These are phyloP conservation scores for Polydrusus tereticollis DNA, from an alignment of 2,888 invertebrate genomes.

Conservation along the genomic window DNA sequence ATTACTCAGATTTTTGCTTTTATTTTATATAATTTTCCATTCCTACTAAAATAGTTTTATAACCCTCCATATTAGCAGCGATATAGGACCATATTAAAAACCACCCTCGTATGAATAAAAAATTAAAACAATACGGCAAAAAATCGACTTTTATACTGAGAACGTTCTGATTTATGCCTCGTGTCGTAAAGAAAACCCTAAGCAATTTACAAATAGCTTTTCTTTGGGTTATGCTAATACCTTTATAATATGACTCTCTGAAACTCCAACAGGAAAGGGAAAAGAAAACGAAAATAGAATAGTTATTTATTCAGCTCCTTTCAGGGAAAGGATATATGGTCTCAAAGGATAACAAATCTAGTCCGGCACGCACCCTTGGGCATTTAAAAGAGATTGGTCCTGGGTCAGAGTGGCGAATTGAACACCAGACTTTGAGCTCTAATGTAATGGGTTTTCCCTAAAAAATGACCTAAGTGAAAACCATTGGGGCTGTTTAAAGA, in stretches of 20 bases:
- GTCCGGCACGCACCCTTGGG: constrained; percentile 58
- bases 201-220: constrained; percentile 49
- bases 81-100: background rate
- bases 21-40: too few relatives aligned
- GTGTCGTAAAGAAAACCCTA: constrained; percentile 41
- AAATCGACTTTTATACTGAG: background rate
- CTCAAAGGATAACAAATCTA: constrained; percentile 60
- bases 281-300: constrained; percentile 58
- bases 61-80: background rate
- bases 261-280: constrained; percentile 35
- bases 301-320: constrained; percentile 61
- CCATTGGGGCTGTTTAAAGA: background rate
- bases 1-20: too few relatives aligned
- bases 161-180: constrained; percentile 39
- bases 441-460: constrained; percentile 38
- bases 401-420: constrained; percentile 54
- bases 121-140: background rate
- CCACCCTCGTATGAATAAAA: background rate
- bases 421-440: constrained; percentile 36
- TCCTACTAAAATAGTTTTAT: too few relatives aligned
- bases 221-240: constrained; percentile 50
- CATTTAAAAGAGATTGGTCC: constrained; percentile 60
- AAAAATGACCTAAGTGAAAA: constrained; percentile 39
- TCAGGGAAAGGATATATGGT: constrained; percentile 58
- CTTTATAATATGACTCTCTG: constrained; percentile 45